These are phyloP conservation scores for Opisthograptis luteolata DNA, from an alignment of 2,888 invertebrate species.

Conservation along the genomic window DNA sequence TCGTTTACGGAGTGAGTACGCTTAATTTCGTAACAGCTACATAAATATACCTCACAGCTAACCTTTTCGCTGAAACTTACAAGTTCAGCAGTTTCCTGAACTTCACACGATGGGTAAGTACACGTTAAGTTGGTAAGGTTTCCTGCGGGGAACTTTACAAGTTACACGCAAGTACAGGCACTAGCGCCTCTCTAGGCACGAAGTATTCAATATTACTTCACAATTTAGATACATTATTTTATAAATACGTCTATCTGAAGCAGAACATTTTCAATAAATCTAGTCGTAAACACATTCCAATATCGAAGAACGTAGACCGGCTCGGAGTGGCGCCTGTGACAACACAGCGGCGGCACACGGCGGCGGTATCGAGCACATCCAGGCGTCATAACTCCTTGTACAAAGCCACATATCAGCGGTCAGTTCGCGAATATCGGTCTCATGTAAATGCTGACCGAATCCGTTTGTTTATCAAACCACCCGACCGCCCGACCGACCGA, in stretches of 20 bases:
- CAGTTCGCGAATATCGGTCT: slow-evolving; percentile 11
- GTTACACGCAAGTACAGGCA: neutral
- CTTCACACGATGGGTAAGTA: neutral
- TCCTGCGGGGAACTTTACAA: neutral
- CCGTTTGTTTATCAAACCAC: slow-evolving; percentile 32
- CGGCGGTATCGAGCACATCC: slow-evolving; percentile 12
- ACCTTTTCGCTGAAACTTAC: neutral
- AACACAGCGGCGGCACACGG: slow-evolving; percentile 3
- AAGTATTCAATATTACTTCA: neutral
- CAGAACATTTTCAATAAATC: too few relatives aligned
- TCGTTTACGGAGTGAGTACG: too few relatives aligned
- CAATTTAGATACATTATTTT: too few relatives aligned
- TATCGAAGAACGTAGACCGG: neutral
- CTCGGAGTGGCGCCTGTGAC: too few relatives aligned
- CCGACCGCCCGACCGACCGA: slow-evolving; percentile 8
- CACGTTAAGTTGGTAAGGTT: slow-evolving; percentile 1
- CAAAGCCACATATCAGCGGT: slow-evolving; percentile 20
- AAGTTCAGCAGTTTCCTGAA: neutral
- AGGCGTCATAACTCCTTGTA: slow-evolving; percentile 16
- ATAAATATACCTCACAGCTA: too few relatives aligned
- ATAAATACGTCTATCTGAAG: too few relatives aligned
- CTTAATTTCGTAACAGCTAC: too few relatives aligned
- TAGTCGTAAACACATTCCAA: neutral
- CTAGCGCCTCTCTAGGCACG: neutral
- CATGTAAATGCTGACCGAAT: slow-evolving; percentile 24